phyloP scores from a whole-genome alignment of 2,113 vertebrate genomes.

The Sorex fumeus region DNA sequence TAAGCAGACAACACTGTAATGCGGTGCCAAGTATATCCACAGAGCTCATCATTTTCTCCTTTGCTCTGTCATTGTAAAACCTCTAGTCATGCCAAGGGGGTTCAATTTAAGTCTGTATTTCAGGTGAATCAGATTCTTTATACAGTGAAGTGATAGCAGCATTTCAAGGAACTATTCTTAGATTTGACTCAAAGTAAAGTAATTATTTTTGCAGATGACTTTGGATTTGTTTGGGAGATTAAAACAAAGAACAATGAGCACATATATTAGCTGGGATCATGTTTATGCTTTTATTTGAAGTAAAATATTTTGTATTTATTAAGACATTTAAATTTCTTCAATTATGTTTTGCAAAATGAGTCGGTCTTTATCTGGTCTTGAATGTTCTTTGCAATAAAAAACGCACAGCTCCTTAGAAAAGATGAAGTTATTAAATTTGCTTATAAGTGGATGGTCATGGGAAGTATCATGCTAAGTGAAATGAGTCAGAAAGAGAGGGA shows the following conservation, averaged over 20 bases:
- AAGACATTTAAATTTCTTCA: constrained; percentile 50
- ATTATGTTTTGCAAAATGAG: constrained; percentile 46
- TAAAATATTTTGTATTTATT: constrained; percentile 29
- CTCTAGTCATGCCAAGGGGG: not conserved
- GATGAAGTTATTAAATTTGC: not conserved
- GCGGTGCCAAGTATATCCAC: not conserved
- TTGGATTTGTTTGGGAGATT: not conserved
- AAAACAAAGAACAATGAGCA: constrained; percentile 62
- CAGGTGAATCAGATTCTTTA: not conserved
- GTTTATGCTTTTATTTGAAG: constrained; percentile 68
- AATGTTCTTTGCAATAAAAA: constrained; percentile 31
- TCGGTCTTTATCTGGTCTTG: not conserved
- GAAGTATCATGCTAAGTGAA: too few relatives aligned
- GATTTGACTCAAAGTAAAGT: constrained; percentile 51
- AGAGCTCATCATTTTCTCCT: not conserved
- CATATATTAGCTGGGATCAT: constrained; percentile 38
- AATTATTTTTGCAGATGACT: not conserved
- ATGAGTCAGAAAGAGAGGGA: too few relatives aligned
- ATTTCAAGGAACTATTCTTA: not conserved
- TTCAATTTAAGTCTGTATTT: not conserved
- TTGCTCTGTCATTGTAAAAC: not conserved
- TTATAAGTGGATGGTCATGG: too few relatives aligned
- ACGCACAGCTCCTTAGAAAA: not conserved
- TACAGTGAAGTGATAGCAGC: not conserved
- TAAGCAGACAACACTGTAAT: not conserved